phyloP scores from a whole-genome alignment of 2,113 vertebrate genomes.

The Macrotus californicus region DNA sequence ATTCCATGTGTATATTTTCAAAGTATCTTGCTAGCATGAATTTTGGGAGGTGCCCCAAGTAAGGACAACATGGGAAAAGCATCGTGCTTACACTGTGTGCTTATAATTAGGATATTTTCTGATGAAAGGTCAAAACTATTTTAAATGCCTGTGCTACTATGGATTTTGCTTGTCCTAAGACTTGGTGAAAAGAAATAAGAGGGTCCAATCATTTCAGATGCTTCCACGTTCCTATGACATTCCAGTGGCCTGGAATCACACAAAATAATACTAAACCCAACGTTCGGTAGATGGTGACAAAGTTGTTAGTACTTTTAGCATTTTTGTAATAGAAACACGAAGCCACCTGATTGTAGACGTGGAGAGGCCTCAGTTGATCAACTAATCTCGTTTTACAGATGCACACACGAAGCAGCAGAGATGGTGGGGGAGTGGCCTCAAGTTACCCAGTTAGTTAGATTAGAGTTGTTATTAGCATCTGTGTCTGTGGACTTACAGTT shows the following conservation, averaged over 20 bases:
- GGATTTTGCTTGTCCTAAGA: slow-evolving; percentile 24
- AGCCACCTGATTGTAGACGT: neutral
- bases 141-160: neutral
- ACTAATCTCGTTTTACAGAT: neutral
- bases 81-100: neutral
- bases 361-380: neutral
- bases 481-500: neutral
- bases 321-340: neutral
- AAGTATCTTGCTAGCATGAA: slow-evolving; percentile 68
- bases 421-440: too few relatives aligned
- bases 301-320: neutral
- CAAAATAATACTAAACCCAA: neutral
- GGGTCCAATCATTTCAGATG: neutral
- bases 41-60: slow-evolving; percentile 52
- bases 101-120: slow-evolving; percentile 27
- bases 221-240: neutral
- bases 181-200: neutral
- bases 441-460: neutral
- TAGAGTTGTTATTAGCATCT: neutral
- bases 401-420: neutral
- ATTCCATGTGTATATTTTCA: slow-evolving; percentile 73
- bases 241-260: neutral
- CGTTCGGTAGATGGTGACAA: neutral
- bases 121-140: slow-evolving; percentile 23
- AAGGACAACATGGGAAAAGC: slow-evolving; percentile 25